Evolutionary conservation across 2,888 invertebrate genomes (phyloP), one percentile per base, ranked within the genome.

Genomic region (Aleiodes testaceus): DNA sequence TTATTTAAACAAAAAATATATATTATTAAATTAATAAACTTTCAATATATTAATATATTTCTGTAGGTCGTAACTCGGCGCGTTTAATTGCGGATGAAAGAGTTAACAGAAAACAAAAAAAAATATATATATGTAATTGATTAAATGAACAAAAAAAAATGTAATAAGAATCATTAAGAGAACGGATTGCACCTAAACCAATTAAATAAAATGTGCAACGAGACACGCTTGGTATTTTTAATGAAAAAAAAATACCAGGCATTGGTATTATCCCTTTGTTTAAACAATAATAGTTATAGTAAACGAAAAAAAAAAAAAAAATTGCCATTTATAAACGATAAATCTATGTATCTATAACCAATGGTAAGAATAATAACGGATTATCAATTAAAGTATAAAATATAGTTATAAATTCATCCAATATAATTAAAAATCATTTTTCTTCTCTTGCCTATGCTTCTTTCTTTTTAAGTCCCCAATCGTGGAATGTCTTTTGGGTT

Each of bases 401-500:
- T 84, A 86, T 85, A 83, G 81, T 83, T 84, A 84, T 80, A 84
- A 85, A 83, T 85, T 66, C 77, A 79, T 80, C 77, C 75, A 77
- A 80, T 80, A 78, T 53, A 71, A 73, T 76, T n/a, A 73, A 72
- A 69, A 66, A 66, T 30, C 30, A 36, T 66, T 6, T 22, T 66
- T 82, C 78, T 79, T 75, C 5, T 26, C 5, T 84, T 80, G 82
- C 82, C 82, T 85, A 85, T 84, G 83, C 83, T 80, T 79, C 84
- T 81, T 87, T 26, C 3, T 26, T 26, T 26, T 26, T 26, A 87
- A 86, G 85, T 86, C 85, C 84, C 86, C 80, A 84, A 74, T 85
- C 83, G 87, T 86, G 87, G 87, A 87, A 87, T 87, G 87, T 86
- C 84, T 82, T 65, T 77, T 81, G 79, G 84, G n/a, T 84, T 85